Percentiles rank a stretch among this genome's conserved stretches.
phyloP scores from a whole-genome alignment of 2,888 invertebrate genomes.

The Octodonta nipae region DNA sequence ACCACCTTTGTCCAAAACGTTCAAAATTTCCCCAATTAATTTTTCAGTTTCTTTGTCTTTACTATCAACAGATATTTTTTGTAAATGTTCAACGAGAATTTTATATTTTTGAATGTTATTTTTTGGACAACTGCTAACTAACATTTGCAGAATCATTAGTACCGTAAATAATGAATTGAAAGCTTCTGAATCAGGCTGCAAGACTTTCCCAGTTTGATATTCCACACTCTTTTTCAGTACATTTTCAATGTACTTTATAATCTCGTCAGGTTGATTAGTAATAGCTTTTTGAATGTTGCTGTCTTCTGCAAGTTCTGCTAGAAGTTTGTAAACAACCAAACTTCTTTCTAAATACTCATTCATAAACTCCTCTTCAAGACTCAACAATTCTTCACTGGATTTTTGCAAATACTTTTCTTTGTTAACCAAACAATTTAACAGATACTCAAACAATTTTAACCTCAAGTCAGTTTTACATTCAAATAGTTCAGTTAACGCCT shows the following conservation, averaged over 20 bases:
- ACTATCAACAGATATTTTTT: slow-evolving; percentile 20
- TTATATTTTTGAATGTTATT: slow-evolving; percentile 25
- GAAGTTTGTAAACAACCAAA: slow-evolving; percentile 37
- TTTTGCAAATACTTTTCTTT: slow-evolving; percentile 24
- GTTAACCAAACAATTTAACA: slow-evolving; percentile 29
- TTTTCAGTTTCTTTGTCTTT: slow-evolving; percentile 23
- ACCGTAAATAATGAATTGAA: slow-evolving; percentile 27
- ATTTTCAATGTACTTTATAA: slow-evolving; percentile 39
- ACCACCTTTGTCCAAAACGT: slow-evolving; percentile 8
- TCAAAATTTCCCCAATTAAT: slow-evolving; percentile 19
- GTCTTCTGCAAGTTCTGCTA: slow-evolving; percentile 40
- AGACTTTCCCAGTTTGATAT: slow-evolving; percentile 18
- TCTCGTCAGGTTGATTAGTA: slow-evolving; percentile 35
- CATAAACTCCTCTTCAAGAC: slow-evolving; percentile 32
- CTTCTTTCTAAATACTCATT: slow-evolving; percentile 31
- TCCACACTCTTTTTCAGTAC: slow-evolving; percentile 28
- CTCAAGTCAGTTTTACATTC: slow-evolving; percentile 22
- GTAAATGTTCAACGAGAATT: slow-evolving; percentile 25
- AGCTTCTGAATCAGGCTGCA: slow-evolving; percentile 20
- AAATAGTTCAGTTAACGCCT: slow-evolving; percentile 29
- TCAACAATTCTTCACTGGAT: slow-evolving; percentile 29
- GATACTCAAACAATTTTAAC: slow-evolving; percentile 32
- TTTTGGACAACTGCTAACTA: slow-evolving; percentile 26
- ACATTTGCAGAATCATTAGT: slow-evolving; percentile 28
- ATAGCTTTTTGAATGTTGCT: slow-evolving; percentile 35